Percentiles rank a stretch among this genome's conserved stretches.
Conservation (phyloP, 2,888 invertebrate species). For the Leucophenga maculata region DNA sequence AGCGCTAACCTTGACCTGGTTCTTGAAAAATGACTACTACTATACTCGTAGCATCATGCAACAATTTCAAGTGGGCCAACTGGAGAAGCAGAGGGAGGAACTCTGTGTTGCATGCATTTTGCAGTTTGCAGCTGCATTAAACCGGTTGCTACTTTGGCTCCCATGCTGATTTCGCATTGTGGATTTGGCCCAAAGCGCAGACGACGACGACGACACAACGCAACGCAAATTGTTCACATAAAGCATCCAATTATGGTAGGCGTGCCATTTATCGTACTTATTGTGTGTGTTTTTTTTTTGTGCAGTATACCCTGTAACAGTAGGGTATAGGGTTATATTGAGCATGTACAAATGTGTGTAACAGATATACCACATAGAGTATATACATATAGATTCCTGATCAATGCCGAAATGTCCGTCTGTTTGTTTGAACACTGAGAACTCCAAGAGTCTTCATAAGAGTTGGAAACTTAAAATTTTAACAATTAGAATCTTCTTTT, state of each 20-base stretch:
- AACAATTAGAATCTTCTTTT: no score
- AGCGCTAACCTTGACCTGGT: conserved; percentile 1
- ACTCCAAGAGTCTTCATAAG: no score
- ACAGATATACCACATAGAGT: no score
- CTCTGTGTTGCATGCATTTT: neutral
- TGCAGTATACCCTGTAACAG: no score
- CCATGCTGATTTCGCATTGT: neutral
- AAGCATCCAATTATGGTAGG: conserved; percentile 24
- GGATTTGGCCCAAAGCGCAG: neutral
- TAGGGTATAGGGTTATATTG: no score
- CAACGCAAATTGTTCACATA: neutral
- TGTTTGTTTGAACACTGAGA: no score
- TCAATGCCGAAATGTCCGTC: no score
- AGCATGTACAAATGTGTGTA: no score
- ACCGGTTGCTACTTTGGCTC: neutral
- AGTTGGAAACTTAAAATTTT: no score
- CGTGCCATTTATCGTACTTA: conserved; percentile 11
- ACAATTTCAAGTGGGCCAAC: neutral
- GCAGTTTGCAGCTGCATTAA: neutral
- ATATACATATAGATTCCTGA: no score
- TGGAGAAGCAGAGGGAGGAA: neutral
- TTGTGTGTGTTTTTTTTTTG: neutral
- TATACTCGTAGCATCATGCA: neutral
- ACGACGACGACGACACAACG: no score
- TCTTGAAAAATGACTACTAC: neutral